A percentile compares a stretch with the other conserved stretches of the same genome.
phyloP scores from a whole-genome alignment of 2,797 vertebrate genomes.

The Sebastes trivittatus region DNA sequence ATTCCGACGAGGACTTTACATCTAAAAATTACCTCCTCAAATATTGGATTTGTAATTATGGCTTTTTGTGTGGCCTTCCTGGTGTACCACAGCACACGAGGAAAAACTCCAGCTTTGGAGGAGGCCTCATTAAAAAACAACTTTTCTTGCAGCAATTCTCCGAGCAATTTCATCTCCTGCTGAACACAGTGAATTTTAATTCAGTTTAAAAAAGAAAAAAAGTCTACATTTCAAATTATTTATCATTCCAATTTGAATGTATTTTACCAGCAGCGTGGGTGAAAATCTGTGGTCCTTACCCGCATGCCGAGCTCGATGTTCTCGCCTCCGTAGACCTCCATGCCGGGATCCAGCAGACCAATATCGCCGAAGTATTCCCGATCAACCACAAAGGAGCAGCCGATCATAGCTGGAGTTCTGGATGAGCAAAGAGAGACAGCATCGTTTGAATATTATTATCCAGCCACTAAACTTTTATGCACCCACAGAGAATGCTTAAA shows the following conservation, averaged over 20 bases:
- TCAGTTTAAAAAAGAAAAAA: background rate
- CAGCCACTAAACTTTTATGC: background rate
- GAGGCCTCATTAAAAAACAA: slow-evolving; percentile 46
- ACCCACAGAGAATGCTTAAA: background rate
- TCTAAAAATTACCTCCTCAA: slow-evolving; percentile 50
- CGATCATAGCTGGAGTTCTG: slow-evolving; percentile 98
- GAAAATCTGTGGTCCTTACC: slow-evolving; percentile 81
- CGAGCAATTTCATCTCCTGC: slow-evolving; percentile 10
- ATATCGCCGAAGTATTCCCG: slow-evolving; percentile 96
- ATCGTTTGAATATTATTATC: background rate
- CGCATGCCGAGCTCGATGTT: slow-evolving; percentile 98
- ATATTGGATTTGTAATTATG: slow-evolving; percentile 65
- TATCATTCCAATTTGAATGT: background rate
- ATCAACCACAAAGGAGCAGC: slow-evolving; percentile 97
- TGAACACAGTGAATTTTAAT: slow-evolving; percentile 10
- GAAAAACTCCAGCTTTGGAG: slow-evolving; percentile 28
- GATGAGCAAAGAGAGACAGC: slow-evolving; percentile 19
- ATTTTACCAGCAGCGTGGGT: background rate
- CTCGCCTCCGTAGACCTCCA: slow-evolving; percentile 98
- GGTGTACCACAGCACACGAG: slow-evolving; percentile 6
- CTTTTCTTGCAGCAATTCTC: slow-evolving; percentile 35
- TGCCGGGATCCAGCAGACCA: slow-evolving; percentile 94
- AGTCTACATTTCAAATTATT: slow-evolving; percentile 1
- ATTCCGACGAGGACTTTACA: slow-evolving; percentile 42
- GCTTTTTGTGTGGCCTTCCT: slow-evolving; percentile 43